Percentiles rank a stretch among this genome's conserved stretches.
phyloP scores from a whole-genome alignment of 2,888 invertebrate species.

The Epinotia nisella region DNA sequence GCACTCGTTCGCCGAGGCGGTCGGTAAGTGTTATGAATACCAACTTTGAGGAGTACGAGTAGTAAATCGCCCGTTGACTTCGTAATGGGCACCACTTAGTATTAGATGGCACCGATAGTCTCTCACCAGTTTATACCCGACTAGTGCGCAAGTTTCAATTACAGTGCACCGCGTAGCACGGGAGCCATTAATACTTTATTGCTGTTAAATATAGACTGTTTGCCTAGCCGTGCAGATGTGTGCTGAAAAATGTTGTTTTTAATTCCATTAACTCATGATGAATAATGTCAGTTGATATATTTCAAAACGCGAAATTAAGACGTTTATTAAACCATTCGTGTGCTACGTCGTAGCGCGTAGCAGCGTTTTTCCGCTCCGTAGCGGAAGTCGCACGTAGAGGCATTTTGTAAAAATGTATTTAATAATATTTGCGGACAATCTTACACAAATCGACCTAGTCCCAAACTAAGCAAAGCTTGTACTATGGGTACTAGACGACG shows the following conservation, averaged over 20 bases:
- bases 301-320: too few species aligned
- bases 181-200: slow-evolving; percentile 55
- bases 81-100: slow-evolving; percentile 25
- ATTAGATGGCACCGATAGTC: slow-evolving; percentile 29
- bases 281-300: too few species aligned
- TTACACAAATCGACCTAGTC: too few species aligned
- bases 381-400: too few species aligned
- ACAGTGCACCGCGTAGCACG: slow-evolving; percentile 54
- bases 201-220: slow-evolving; percentile 28
- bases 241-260: background rate
- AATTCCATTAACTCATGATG: background rate
- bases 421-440: too few species aligned
- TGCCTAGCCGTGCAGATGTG: background rate
- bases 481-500: too few species aligned
- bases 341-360: too few species aligned
- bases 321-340: too few species aligned
- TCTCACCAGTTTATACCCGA: slow-evolving; percentile 14
- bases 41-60: background rate
- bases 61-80: slow-evolving; percentile 30
- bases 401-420: too few species aligned
- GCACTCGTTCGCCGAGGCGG: background rate
- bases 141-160: slow-evolving; percentile 52
- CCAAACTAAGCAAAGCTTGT: too few species aligned
- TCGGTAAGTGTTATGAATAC: background rate
- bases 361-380: too few species aligned